Evolutionary conservation across 2,113 vertebrate genomes (phyloP).

Genomic region (Desmodus rotundus): DNA sequence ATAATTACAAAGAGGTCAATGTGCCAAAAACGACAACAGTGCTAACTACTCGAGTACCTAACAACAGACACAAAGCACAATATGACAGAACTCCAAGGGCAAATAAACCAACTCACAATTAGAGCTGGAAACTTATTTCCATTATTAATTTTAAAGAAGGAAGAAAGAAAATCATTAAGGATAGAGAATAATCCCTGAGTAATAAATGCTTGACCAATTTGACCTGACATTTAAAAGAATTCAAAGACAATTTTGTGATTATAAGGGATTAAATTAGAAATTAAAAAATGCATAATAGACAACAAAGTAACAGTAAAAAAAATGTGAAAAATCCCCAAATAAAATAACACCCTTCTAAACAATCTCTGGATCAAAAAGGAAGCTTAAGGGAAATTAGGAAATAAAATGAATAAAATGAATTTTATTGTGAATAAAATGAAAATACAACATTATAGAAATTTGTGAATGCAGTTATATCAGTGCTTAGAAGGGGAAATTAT

Average conservation of each 20-base stretch:
- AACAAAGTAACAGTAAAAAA: background rate
- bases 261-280: background rate
- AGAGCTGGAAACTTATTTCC: background rate
- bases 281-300: background rate
- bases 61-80: background rate
- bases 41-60: background rate
- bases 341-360: background rate
- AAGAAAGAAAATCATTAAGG: background rate
- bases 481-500: background rate
- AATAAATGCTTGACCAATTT: background rate
- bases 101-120: background rate
- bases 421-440: background rate
- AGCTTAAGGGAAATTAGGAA: background rate
- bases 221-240: background rate
- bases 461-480: background rate
- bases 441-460: background rate
- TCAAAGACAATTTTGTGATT: background rate
- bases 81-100: background rate
- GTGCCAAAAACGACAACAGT: background rate
- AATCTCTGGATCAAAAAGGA: background rate
- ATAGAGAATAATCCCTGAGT: background rate
- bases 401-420: background rate
- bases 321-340: background rate
- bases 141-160: background rate
- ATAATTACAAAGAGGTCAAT: background rate